phyloP scores from a whole-genome alignment of 2,888 invertebrate genomes.

The Eupeodes latifasciatus region DNA sequence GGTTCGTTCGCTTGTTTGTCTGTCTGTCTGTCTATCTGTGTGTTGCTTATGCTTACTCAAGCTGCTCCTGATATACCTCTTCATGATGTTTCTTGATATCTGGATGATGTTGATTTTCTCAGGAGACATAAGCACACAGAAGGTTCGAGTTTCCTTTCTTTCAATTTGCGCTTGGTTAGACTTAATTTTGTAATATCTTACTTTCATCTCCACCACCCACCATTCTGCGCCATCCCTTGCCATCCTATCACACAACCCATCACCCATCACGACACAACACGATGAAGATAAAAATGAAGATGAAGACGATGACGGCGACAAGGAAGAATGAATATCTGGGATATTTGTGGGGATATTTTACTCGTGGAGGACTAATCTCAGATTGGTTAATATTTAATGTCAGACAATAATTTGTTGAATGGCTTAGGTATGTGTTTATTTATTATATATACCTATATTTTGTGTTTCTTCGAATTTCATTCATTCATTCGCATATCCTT shows the following conservation, averaged over 20 bases:
- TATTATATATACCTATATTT: slow-evolving; percentile 30
- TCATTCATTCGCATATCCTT: slow-evolving; percentile 37
- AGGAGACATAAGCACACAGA: slow-evolving; percentile 33
- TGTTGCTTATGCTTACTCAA: too few relatives aligned
- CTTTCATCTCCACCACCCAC: neutral
- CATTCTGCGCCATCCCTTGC: neutral
- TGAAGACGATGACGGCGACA: neutral
- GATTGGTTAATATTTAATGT: slow-evolving; percentile 73
- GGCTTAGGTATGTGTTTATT: slow-evolving; percentile 30
- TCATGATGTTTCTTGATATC: neutral
- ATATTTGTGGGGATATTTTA: slow-evolving; percentile 50
- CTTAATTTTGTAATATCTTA: slow-evolving; percentile 67
- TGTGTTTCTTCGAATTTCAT: slow-evolving; percentile 32
- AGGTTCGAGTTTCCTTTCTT: slow-evolving; percentile 41
- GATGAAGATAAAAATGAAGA: neutral
- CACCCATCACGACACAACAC: neutral
- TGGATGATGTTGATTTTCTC: slow-evolving; percentile 56
- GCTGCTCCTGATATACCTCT: neutral
- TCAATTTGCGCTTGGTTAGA: slow-evolving; percentile 70
- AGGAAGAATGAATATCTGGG: slow-evolving; percentile 32
- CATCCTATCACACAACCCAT: neutral
- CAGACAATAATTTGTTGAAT: slow-evolving; percentile 68
- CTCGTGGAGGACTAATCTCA: slow-evolving; percentile 67
- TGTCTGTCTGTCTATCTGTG: slow-evolving; percentile 35
- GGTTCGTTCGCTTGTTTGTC: too few relatives aligned